A percentile compares a stretch with the other conserved stretches of the same genome.
Evolutionary conservation across 2,113 vertebrate genomes (phyloP).

Genomic region (Chascanopsetta lugubris): DNA sequence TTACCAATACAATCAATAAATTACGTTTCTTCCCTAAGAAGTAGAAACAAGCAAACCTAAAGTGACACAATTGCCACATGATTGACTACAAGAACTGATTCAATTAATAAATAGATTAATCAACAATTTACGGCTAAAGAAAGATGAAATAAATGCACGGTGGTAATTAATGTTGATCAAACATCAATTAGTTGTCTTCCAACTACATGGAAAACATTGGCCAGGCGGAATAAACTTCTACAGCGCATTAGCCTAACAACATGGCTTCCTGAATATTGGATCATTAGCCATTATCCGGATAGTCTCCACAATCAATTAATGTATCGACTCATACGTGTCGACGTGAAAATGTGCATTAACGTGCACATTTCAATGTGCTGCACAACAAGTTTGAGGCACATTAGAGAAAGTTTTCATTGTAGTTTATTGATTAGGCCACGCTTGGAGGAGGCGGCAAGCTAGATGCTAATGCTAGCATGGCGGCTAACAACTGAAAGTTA

Average conservation of each 20-base stretch:
- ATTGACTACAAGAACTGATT: too few species aligned
- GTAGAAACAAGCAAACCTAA: too few species aligned
- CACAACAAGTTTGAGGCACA: rapidly evolving
- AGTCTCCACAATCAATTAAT: rapidly evolving
- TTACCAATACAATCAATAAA: too few species aligned
- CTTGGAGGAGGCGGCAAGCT: conserved; percentile 30
- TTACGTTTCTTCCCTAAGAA: too few species aligned
- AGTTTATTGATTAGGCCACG: conserved; percentile 16
- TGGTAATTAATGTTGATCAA: neutral
- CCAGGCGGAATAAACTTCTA: rapidly evolving
- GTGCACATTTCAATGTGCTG: rapidly evolving
- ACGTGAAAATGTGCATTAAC: rapidly evolving
- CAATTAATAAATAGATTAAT: too few species aligned
- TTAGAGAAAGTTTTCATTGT: rapidly evolving
- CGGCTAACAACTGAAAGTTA: conserved; percentile 10
- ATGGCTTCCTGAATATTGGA: conserved; percentile 20
- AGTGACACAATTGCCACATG: too few species aligned
- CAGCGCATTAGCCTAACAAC: conserved; percentile 15
- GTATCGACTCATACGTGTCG: rapidly evolving
- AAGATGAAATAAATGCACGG: neutral
- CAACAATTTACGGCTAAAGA: too few species aligned
- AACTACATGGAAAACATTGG: neutral
- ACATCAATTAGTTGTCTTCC: rapidly evolving
- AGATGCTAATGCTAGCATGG: conserved; percentile 48
- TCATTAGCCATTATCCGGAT: neutral